Conservation (phyloP, 1,140 invertebrate genomes). For the Steinernema feltiae region DNA sequence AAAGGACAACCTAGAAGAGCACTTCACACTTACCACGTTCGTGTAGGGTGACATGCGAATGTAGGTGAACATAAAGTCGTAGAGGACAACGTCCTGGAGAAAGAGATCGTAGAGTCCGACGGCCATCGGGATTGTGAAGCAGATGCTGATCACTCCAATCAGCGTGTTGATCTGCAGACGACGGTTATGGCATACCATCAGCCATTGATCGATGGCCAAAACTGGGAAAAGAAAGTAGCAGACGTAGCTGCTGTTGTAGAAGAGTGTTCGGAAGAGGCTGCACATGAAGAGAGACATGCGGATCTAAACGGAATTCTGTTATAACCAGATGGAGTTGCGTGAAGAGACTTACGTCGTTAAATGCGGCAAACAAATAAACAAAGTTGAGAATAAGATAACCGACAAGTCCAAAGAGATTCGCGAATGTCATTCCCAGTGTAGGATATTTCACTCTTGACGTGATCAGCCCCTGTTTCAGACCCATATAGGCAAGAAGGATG, state of each 20-base stretch:
- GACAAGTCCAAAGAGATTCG: slow-evolving; percentile 46
- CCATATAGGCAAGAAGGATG: slow-evolving; percentile 48
- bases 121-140: slow-evolving; percentile 49
- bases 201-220: slow-evolving; percentile 49
- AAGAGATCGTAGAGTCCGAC: slow-evolving; percentile 50
- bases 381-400: slow-evolving; percentile 47
- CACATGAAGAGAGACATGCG: slow-evolving; percentile 43
- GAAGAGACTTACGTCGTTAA: slow-evolving; percentile 37
- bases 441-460: slow-evolving; percentile 46
- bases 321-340: neutral
- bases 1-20: neutral
- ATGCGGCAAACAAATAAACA: slow-evolving; percentile 43
- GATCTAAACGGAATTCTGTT: slow-evolving; percentile 26
- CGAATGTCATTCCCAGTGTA: slow-evolving; percentile 46
- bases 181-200: slow-evolving; percentile 48
- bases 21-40: slow-evolving; percentile 40
- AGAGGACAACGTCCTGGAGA: slow-evolving; percentile 43
- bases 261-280: slow-evolving; percentile 41
- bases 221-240: slow-evolving; percentile 50
- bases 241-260: slow-evolving; percentile 51
- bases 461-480: slow-evolving; percentile 42
- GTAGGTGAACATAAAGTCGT: slow-evolving; percentile 49
- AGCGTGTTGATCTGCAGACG: slow-evolving; percentile 36
- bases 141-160: slow-evolving; percentile 36
- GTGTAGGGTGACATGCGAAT: slow-evolving; percentile 47